Evolutionary conservation across 2,888 invertebrate species (phyloP), one percentile per base, ranked within the genome.

Genomic region (Leucophenga montana): DNA sequence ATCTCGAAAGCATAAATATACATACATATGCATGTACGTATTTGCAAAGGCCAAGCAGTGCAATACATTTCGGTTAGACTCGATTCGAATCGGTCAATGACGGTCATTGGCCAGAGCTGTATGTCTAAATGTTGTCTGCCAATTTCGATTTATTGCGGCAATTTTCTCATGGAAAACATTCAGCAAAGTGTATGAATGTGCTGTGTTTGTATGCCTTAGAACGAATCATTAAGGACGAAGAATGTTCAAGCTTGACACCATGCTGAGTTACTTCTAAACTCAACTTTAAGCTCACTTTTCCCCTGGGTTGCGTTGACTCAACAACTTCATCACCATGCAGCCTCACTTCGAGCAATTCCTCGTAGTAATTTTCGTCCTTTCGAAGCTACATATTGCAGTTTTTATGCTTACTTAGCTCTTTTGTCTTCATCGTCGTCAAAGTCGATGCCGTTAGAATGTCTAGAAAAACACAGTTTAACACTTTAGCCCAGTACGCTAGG

Each of bases 401-500:
- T 11, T 54, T 54, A 5, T 20, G 54, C 11, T 54, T 54, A 16
- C 54, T 18, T 54, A 20, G 11, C n/a, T 18, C 18, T 54, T 22
- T 16, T 54, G 18, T 13, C 18, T 54, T 13, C 22, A 8, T 54
- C 18, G 20, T 22, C 54, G 11, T 54, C 22, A 50, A 27, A 3
- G 39, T 39, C 54, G 18, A 11, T 11, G 39, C 6, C 39, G 39
- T 39, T 11, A 11, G 3, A 22, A 54, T 20, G 16, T 54, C 11
- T 22, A 54, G 54, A 20, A 54, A 54, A 54, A 54, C 54, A 54
- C 54, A 54, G 54, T 54, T 54, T 54, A 54, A 54, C 54, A 54
- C 54, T 54, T 54, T 54, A 54, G 16, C 54, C 39, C 8, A 39
- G 8, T 39, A 39, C 39, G 11, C 39, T 11, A 39, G 39, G 39